Base-by-base conservation (phyloP, 1,140 invertebrate genomes). In the Drosophila tristis region DNA sequence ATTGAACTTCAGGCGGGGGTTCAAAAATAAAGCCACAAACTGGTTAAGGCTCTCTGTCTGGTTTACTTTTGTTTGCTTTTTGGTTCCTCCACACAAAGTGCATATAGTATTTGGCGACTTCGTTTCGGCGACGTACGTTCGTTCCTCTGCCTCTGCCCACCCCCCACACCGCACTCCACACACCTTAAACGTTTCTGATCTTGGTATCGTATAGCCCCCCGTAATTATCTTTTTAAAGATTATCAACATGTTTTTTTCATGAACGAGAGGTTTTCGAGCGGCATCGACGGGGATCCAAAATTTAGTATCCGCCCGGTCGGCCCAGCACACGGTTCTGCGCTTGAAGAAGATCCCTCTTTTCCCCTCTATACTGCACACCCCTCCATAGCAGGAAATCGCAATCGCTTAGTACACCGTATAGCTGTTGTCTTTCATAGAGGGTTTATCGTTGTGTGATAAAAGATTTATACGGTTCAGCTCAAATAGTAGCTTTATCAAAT, bases 401-500 rank as follows among this genome's bases (percentile, higher is more conserved):
- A 48, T 29, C 56, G 45, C 43, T 50, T 29, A 43, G 15, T 55
- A 55, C 26, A 61, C 51, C 43, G 20, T 44, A 39, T 23, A 39
- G 31, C 9, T 13, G 35, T 74, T 65, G 60, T 74, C 45, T 54
- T 29, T 11, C 15, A 15, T n/a, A 59, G 48, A 35, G 16, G 23
- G n/a, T 66, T 66, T 74, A 66, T 66, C 48, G 49, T 11, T 43
- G 67, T 74, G 61, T 71, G 54, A 78, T 86, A 86, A 81, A 87
- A 76, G 74, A 86, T 86, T 87, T 85, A 85, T 78, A 50, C 43
- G 43, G 55, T 45, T 20, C 23, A 42, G 49, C 50, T 51, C 45
- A 50, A 65, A 39, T 39, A 39, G 82, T 87, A 86, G 78, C 78
- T 74, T 84, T 73, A 70, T 55, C 80, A 84, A 82, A 78, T 62